Conservation (phyloP, 1,140 invertebrate species). For the Artemia franciscana region DNA sequence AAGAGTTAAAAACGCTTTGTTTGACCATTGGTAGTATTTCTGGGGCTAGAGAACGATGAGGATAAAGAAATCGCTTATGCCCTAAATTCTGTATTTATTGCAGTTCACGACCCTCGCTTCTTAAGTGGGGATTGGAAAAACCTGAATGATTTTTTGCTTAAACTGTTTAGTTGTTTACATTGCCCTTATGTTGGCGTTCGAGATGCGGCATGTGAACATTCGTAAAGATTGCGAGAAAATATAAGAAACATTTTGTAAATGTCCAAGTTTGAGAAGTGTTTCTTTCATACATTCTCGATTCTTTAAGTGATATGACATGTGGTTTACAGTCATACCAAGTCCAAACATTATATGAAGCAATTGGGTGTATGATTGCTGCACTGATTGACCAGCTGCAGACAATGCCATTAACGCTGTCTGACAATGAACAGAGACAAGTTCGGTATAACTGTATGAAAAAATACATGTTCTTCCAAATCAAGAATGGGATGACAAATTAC, state of each 20-base stretch:
- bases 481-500: constrained; percentile 35
- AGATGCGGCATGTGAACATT: constrained; percentile 99
- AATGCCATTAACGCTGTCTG: too few species aligned
- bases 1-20: constrained; percentile 94
- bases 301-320: constrained; percentile 92
- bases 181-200: constrained; percentile 98
- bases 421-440: too few species aligned
- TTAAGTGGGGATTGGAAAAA: constrained; percentile 99
- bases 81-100: constrained; percentile 99
- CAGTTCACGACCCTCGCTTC: constrained; percentile 97
- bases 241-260: constrained; percentile 88
- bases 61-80: constrained; percentile 99
- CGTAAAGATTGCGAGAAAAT: constrained; percentile 99
- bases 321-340: constrained; percentile 95
- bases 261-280: constrained; percentile 84
- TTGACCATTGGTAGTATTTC: constrained; percentile 99
- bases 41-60: constrained; percentile 91
- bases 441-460: constrained; percentile 89
- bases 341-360: constrained; percentile 99
- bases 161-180: constrained; percentile 99
- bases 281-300: constrained; percentile 92
- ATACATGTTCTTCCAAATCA: constrained; percentile 95
- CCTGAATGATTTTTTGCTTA: constrained; percentile 99
- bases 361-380: constrained; percentile 95
- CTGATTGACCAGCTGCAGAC: constrained; percentile 79